Evolutionary conservation across 2,888 invertebrate species (phyloP).

Genomic region (Drosophila pseudotalamancana): DNA sequence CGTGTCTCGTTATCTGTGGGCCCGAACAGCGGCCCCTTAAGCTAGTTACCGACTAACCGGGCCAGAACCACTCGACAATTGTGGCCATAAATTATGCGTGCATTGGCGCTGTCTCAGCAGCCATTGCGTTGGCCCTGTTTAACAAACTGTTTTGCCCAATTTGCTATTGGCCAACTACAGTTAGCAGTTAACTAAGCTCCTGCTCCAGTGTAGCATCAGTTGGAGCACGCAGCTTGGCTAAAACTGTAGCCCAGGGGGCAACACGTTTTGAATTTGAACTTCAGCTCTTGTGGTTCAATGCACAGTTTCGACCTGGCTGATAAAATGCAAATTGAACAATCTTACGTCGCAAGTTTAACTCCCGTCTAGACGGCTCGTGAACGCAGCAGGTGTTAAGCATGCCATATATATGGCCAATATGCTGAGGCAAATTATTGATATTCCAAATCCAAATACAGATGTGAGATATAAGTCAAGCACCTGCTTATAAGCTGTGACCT

Average conservation of each 20-base stretch:
- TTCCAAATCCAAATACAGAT: slow-evolving; percentile 15
- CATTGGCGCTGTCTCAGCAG: slow-evolving; percentile 32
- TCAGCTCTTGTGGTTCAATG: slow-evolving; percentile 56
- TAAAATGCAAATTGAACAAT: slow-evolving; percentile 61
- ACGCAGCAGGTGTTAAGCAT: slow-evolving; percentile 61
- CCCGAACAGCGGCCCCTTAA: slow-evolving; percentile 16
- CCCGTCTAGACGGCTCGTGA: slow-evolving; percentile 60
- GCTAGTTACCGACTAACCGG: slow-evolving; percentile 1
- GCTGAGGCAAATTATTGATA: slow-evolving; percentile 5
- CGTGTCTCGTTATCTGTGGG: slow-evolving; percentile 71
- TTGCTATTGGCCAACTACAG: slow-evolving; percentile 29
- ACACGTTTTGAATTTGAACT: slow-evolving; percentile 33
- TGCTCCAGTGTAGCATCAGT: neutral
- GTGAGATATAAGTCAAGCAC: neutral
- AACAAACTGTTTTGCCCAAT: slow-evolving; percentile 40
- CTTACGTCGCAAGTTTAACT: slow-evolving; percentile 47
- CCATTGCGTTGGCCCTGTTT: slow-evolving; percentile 20
- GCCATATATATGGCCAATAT: slow-evolving; percentile 48
- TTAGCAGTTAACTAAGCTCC: slow-evolving; percentile 9
- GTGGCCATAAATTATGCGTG: slow-evolving; percentile 72
- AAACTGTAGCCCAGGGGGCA: slow-evolving; percentile 1
- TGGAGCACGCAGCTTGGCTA: neutral
- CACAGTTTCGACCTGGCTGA: slow-evolving; percentile 27
- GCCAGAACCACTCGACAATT: slow-evolving; percentile 43
- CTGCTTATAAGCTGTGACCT: slow-evolving; percentile 1